Evolutionary conservation across 2,113 vertebrate genomes (phyloP).

Genomic region (Isurus oxyrinchus): DNA sequence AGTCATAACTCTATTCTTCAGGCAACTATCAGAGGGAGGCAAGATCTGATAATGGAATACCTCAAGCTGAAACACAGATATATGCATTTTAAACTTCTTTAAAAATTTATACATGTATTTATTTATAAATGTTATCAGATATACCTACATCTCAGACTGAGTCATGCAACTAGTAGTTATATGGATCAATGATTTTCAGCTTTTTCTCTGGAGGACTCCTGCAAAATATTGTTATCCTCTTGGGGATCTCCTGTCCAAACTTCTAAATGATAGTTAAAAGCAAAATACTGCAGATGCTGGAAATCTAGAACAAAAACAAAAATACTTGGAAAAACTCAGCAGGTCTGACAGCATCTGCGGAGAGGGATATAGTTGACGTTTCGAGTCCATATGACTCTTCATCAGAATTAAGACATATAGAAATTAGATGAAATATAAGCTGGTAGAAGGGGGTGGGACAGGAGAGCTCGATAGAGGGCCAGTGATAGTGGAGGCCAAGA

Average conservation of each 20-base stretch:
- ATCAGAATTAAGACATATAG: no score
- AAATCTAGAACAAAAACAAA: no score
- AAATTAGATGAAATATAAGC: no score
- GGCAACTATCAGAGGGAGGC: neutral
- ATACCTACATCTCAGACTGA: neutral
- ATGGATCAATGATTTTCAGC: neutral
- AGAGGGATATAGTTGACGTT: no score
- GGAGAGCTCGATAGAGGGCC: no score
- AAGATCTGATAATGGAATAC: neutral
- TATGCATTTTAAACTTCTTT: neutral
- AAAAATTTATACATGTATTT: neutral
- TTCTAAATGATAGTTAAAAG: neutral
- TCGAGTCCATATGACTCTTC: no score
- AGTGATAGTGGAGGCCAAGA: no score
- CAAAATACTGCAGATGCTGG: no score
- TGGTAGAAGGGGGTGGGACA: no score
- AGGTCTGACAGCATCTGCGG: no score
- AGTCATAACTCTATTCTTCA: neutral
- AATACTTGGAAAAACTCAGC: no score
- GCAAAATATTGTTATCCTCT: neutral
- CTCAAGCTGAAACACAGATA: neutral
- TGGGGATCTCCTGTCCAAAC: neutral
- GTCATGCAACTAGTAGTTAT: neutral
- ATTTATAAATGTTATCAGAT: neutral
- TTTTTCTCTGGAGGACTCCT: neutral